These are phyloP conservation scores for Dromiciops gliroides DNA, from an alignment of 2,113 vertebrate genomes.

Conservation along the genomic window DNA sequence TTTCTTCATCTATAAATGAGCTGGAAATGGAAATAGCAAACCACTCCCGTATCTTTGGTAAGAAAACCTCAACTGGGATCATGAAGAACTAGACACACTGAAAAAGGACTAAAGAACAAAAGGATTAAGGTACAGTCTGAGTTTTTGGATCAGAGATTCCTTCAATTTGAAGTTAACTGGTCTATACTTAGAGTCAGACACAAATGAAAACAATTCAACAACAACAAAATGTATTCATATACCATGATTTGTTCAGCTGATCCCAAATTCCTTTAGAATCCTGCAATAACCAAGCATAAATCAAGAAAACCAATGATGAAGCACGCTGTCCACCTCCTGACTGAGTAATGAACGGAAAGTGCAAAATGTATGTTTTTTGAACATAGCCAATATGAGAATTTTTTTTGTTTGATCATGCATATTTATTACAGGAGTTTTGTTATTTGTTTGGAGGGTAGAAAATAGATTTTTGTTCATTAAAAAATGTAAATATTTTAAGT, in stretches of 20 bases:
- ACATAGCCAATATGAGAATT: background rate
- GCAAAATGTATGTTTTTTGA: background rate
- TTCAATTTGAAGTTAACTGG: background rate
- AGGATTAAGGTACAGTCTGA: background rate
- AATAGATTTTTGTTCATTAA: background rate
- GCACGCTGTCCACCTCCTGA: background rate
- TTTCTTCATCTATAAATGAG: background rate
- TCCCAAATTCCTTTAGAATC: background rate
- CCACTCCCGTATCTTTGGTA: background rate
- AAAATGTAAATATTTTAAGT: background rate
- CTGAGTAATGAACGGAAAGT: background rate
- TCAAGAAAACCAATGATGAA: background rate
- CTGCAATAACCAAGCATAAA: background rate
- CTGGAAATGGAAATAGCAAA: background rate
- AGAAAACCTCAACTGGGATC: background rate
- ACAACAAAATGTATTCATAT: background rate
- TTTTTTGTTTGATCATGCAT: background rate
- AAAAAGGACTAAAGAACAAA: too few species aligned
- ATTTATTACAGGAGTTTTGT: background rate
- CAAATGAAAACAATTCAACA: background rate
- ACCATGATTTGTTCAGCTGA: background rate
- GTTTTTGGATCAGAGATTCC: background rate
- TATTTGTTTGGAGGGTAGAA: background rate
- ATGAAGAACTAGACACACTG: background rate
- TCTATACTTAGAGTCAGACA: background rate